Base-by-base conservation (phyloP, 2,888 invertebrate genomes). In the Alcis repandata region DNA sequence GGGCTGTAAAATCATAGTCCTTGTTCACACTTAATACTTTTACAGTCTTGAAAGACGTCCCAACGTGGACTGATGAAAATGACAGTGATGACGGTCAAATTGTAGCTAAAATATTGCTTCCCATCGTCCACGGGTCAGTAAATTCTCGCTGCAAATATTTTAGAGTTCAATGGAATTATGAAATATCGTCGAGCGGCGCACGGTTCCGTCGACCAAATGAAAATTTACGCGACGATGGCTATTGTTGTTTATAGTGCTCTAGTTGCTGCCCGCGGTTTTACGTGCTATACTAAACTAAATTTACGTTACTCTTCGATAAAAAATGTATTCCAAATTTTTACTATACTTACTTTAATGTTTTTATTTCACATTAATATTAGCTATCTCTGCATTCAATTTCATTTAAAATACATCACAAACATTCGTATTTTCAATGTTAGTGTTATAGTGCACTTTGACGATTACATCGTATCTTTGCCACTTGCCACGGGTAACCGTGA, bases 151-250 rank as follows among this genome's bases (percentile, higher is more conserved):
- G 77, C 74, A 83, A 82, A 87, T 87, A 87, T 87, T 87, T 87
- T 85, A 86, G 82, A 86, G 81, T 87, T 86, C 87, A 86, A 86
- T 87, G 84, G 80, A 83, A 88, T 87, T 88, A 88, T 88, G 88
- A 88, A 83, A 86, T 88, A 89, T 82, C 73, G 83, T 67, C 64
- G 69, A 67, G 68, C 75, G 67, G 68, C 63, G 70, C 65, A 54
- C 58, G 64, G 69, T 59, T 69, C 71, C 70, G 75, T 62, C 74
- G 73, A 69, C 75, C 75, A 84, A 87, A 89, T 89, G 87, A 87
- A 82, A 84, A 89, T 89, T 84, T 89, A 89, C 87, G 84, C 80
- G 75, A 72, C 68, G 72, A 76, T 77, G 78, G 45, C 58, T 82
- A 86, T 86, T 79, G 86, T 73, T 71, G 71, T 73, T 72, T 70